phyloP scores from a whole-genome alignment of 2,113 vertebrate species.

The Spea multiplicata region DNA sequence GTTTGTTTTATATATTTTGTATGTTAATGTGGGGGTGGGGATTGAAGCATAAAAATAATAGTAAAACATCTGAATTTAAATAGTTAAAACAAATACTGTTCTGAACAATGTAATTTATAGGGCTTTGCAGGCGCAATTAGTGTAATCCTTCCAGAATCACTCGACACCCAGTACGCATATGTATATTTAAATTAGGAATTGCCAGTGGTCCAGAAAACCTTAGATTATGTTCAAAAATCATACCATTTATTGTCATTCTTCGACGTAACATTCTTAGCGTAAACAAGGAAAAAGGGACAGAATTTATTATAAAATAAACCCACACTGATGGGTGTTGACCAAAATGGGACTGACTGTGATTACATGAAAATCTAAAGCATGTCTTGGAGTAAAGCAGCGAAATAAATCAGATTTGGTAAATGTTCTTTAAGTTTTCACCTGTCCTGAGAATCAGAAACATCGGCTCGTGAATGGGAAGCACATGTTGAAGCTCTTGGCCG shows the following conservation, averaged over 20 bases:
- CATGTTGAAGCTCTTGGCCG: conserved; percentile 83
- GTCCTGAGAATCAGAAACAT: conserved; percentile 81
- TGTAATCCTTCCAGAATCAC: conserved; percentile 78
- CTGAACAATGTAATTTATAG: conserved; percentile 71
- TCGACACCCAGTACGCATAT: conserved; percentile 82
- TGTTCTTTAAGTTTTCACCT: conserved; percentile 83
- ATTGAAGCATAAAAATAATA: neutral
- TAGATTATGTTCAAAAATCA: no score
- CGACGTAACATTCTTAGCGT: neutral
- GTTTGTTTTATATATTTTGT: no score
- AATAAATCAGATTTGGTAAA: conserved; percentile 84
- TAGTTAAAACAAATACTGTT: conserved; percentile 62
- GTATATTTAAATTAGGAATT: conserved; percentile 84
- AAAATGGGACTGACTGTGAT: conserved; percentile 58
- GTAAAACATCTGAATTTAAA: neutral
- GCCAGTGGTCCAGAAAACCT: conserved; percentile 63
- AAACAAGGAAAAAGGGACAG: conserved; percentile 53
- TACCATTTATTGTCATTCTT: neutral
- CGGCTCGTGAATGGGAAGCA: conserved; percentile 85
- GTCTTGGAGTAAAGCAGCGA: conserved; percentile 74
- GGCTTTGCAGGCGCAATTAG: conserved; percentile 80
- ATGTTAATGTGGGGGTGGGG: no score
- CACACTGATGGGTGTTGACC: conserved; percentile 66
- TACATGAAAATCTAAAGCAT: no score
- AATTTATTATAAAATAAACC: conserved; percentile 61